Conservation (phyloP, 2,888 invertebrate genomes). For the Ormyrus labotus region DNA sequence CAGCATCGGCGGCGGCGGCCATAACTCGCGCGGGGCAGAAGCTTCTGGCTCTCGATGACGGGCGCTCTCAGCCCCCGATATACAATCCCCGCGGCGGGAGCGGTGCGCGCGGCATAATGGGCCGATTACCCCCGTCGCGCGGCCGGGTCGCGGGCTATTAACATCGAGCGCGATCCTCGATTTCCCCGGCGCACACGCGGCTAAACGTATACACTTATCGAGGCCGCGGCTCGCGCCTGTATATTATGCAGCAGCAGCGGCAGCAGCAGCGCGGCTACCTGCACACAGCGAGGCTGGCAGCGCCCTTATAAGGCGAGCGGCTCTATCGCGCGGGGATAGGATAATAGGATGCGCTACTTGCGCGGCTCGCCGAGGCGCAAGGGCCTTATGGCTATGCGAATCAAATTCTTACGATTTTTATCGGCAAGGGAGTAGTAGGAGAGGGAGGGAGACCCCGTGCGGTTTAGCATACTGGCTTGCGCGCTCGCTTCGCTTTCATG, state of each 20-base stretch:
- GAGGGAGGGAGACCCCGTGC: too few species aligned
- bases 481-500: too few species aligned
- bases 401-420: constrained; percentile 43
- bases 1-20: background rate
- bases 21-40: too few species aligned
- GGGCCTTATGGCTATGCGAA: too few species aligned
- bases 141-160: constrained; percentile 25
- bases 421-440: background rate
- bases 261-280: background rate
- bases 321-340: constrained; percentile 27
- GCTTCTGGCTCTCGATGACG: too few species aligned
- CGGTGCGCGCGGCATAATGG: constrained; percentile 23
- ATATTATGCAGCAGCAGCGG: constrained; percentile 15
- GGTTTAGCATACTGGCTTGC: too few species aligned
- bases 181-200: constrained; percentile 1
- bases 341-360: constrained; percentile 42
- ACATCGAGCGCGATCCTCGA: constrained; percentile 32
- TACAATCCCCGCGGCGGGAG: background rate
- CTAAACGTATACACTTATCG: constrained; percentile 20
- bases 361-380: background rate
- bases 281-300: constrained; percentile 7
- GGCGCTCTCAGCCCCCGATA: background rate
- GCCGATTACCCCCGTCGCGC: constrained; percentile 46
- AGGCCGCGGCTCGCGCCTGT: constrained; percentile 2
- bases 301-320: constrained; percentile 24